phyloP scores from a whole-genome alignment of 2,113 vertebrate genomes.

The Lathamus discolor region DNA sequence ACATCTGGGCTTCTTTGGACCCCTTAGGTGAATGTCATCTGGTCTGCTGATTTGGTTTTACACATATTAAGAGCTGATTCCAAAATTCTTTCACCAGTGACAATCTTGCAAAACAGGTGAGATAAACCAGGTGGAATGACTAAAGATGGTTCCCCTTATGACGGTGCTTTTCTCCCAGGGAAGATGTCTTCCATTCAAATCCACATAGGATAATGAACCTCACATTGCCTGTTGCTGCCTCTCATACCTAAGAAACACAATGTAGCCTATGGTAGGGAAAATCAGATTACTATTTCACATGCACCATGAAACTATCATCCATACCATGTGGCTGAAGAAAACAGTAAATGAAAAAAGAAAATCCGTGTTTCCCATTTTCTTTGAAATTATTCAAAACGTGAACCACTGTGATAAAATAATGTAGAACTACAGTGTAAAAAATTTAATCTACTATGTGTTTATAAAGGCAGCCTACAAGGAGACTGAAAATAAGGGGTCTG shows the following conservation, averaged over 20 bases:
- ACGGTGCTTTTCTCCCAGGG: neutral
- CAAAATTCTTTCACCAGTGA: neutral
- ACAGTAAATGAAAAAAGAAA: neutral
- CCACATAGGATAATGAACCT: neutral
- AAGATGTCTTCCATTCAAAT: neutral
- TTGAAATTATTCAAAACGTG: neutral
- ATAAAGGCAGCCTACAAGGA: neutral
- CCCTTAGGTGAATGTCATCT: rapidly evolving
- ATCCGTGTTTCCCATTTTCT: neutral
- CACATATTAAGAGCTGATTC: neutral
- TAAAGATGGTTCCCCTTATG: neutral
- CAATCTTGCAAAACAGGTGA: neutral
- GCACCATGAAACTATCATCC: neutral
- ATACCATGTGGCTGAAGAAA: neutral
- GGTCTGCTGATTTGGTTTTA: neutral
- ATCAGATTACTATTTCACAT: neutral
- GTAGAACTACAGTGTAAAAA: neutral
- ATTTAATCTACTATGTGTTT: neutral
- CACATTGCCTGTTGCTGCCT: neutral
- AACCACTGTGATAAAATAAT: neutral
- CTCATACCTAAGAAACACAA: neutral
- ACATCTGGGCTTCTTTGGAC: neutral
- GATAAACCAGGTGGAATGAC: neutral
- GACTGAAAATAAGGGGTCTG: neutral
- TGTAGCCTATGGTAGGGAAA: neutral